Base-by-base conservation (phyloP, 2,888 invertebrate genomes). In the Neria commutata region DNA sequence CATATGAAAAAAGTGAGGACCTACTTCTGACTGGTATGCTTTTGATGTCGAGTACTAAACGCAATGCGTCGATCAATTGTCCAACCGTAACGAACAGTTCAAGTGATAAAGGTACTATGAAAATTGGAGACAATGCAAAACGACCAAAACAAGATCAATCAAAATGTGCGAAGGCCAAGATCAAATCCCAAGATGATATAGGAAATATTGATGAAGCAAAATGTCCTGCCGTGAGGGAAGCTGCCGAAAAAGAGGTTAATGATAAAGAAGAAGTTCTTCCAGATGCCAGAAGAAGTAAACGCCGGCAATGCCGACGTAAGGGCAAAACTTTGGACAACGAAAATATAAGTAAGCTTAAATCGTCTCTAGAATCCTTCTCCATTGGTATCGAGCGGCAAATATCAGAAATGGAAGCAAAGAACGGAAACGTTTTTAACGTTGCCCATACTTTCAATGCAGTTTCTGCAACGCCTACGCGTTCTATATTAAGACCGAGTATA, bases 1-100 rank as follows among this genome's bases (percentile, higher is more conserved):
- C 82, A 0, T 80, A 81, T 59, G 81, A 81, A 56, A 82, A 79
- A 63, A 81, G 80, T 63, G 80, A 81, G 47, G 81, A 81, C 58
- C 66, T 81, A 17, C 55, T 80, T 14, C 67, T 81, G 5, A 79
- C 81, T 3, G 81, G 79, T 40, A 79, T 81, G 77, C 68, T 81
- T 24, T 68, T 81, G 1, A 81, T 81, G 74, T 79, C 81, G 4
- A 78, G 80, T 56, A 81, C 82, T 1, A 82, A 82, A 56, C 71
- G 82, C 2, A 81, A 74, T 60, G 75, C 74, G 0, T 65, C n/a
- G 5, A 21, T 6, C 19, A 42, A 17, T 5, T 4, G 14, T 14
- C 4, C 37, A 11, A n/a, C 37, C 4, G 3, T n/a, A 37, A 11
- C 37, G 37, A 37, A 4, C 3, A 10, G 14, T 5, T 4, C 37